Evolutionary conservation across 92 coral and sea anemone genomes (phyloP).

Genomic region (Heteractis magnifica): DNA sequence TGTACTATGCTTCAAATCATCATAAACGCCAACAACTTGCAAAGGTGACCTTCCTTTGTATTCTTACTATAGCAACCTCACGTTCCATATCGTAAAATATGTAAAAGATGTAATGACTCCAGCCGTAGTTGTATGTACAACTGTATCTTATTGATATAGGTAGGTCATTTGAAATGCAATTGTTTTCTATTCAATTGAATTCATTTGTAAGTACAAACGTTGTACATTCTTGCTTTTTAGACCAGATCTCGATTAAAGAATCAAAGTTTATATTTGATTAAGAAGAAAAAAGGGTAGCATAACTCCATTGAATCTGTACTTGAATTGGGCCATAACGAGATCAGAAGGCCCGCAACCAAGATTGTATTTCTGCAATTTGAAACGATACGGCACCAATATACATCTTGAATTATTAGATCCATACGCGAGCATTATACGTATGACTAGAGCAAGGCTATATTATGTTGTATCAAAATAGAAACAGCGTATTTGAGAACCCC

Average conservation of each 20-base stretch:
- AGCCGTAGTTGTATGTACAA: neutral
- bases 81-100: neutral
- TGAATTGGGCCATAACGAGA: no score
- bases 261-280: neutral
- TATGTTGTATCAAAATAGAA: no score
- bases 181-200: neutral
- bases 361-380: no score
- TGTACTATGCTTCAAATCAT: no score
- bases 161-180: neutral
- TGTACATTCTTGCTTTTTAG: constrained; percentile 1
- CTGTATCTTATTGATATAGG: neutral
- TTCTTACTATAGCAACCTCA: neutral
- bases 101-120: neutral
- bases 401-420: no score
- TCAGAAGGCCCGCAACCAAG: neutral
- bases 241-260: neutral
- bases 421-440: no score
- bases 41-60: neutral
- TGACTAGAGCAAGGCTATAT: no score
- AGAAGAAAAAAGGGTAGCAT: neutral
- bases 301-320: neutral
- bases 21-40: neutral
- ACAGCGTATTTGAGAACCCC: no score
- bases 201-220: constrained; percentile 1
- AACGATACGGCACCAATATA: no score